Base-by-base conservation (phyloP, 2,797 vertebrate species). In the Danio aesculapii region DNA sequence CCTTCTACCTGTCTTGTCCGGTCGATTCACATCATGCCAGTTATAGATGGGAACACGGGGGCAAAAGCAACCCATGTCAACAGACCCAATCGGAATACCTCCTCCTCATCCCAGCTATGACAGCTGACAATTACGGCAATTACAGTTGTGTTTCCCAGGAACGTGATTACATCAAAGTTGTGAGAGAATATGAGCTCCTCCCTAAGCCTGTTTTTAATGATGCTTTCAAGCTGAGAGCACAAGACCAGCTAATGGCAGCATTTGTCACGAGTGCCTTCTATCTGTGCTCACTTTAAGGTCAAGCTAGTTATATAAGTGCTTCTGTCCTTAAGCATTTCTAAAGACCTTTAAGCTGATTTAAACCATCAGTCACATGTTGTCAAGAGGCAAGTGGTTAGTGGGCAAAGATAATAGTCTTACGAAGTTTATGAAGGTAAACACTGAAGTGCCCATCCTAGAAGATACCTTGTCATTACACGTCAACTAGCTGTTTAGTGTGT, bases 1-100 rank as follows among this genome's bases (percentile, higher is more conserved):
- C 94, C n/a, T 92, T 93, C 81, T 95, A 94, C 44, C 84, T 95
- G 78, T 92, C 93, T 11, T 95, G 94, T 81, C 93, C 93, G 0
- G 92, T 94, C 50, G 85, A 91, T 81, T 95, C 94, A 0, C 92
- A 92, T 80, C 94, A 95, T 5, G 94, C 94, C 7, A 77, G 53
- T 30, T 95, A 95, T 88, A 89, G 63, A 50, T 95, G 94, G 94
- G 47, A 89, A 66, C 90, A 93, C 16, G 3, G 17, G 6, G 44
- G 14, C 53, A 67, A 55, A 8, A 84, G 0, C 43, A 88, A 30
- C 69, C 86, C 90, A 0, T 95, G 94, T 83, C 83, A 91, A 50
- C 90, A 88, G 64, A 91, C 91, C 83, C 85, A 88, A 52, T 90
- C 90, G 0, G 62, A 87, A 62, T 95, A 93, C 85, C 88, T 95